A percentile compares a stretch with the other conserved stretches of the same genome.
Conservation (phyloP, 1,140 invertebrate species). For the Drosophila kanapiae region DNA sequence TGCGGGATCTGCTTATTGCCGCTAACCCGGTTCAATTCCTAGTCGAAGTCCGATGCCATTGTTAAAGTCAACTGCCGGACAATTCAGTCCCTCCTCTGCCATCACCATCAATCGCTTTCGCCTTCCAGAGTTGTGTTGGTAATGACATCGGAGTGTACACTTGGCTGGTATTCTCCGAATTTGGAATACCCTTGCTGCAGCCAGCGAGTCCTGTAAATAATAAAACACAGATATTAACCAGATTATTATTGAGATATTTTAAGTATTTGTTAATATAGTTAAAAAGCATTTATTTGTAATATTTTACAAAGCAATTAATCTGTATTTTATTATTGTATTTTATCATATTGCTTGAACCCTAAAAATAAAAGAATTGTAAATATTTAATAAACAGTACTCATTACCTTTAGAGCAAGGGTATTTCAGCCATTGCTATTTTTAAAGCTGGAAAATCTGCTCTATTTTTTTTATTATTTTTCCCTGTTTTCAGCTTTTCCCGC, state of each 20-base stretch:
- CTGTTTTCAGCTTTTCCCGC: background rate
- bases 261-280: background rate
- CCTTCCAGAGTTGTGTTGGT: constrained; percentile 8
- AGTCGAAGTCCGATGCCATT: constrained; percentile 27
- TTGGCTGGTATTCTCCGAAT: constrained; percentile 15
- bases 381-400: too few relatives aligned
- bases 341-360: too few relatives aligned
- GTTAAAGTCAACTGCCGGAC: constrained; percentile 32
- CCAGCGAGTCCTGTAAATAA: background rate
- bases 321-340: background rate
- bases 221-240: background rate
- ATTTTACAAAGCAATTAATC: background rate
- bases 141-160: constrained; percentile 39
- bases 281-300: background rate
- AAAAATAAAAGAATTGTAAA: too few relatives aligned
- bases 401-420: too few relatives aligned
- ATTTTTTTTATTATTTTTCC: constrained; percentile 18
- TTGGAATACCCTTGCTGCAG: background rate
- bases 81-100: constrained; percentile 6
- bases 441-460: background rate
- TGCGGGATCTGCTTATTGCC: constrained; percentile 32
- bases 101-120: constrained; percentile 1
- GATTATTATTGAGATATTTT: background rate
- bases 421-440: background rate
- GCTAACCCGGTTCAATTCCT: constrained; percentile 11